phyloP scores from a whole-genome alignment of 64 coral and sea anemone species.

The Pocillopora verrucosa region DNA sequence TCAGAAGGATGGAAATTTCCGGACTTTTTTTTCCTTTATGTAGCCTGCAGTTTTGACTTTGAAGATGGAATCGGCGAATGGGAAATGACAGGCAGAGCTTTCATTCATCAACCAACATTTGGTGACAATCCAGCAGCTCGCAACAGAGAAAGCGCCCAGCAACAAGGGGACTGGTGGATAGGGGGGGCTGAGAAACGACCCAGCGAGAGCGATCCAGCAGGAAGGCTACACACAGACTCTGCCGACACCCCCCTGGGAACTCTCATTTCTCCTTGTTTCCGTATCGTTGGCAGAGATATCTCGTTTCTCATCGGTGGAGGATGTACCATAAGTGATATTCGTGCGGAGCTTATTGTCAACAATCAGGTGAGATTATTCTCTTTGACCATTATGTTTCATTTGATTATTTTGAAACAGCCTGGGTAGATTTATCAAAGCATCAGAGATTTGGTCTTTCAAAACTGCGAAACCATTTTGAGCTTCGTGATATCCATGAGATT shows the following conservation, averaged over 20 bases:
- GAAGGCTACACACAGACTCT: not conserved
- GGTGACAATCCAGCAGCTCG: conserved; percentile 24
- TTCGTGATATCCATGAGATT: too few species aligned
- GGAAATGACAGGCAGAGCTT: conserved; percentile 32
- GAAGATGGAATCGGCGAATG: conserved; percentile 31
- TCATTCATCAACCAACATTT: conserved; percentile 30
- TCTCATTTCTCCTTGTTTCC: conserved; percentile 30
- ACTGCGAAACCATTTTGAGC: too few species aligned
- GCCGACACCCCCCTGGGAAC: not conserved
- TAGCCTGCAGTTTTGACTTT: conserved; percentile 37
- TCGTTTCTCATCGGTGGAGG: conserved; percentile 68
- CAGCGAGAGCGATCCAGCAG: not conserved
- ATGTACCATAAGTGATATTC: conserved; percentile 8
- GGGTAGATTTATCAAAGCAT: too few species aligned
- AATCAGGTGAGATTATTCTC: not conserved
- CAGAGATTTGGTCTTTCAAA: too few species aligned
- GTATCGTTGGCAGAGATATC: conserved; percentile 26
- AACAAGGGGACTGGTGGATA: conserved; percentile 47
- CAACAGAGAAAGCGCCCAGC: not conserved
- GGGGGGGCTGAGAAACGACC: conserved; percentile 27
- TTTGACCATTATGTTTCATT: too few species aligned
- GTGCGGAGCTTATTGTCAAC: conserved; percentile 47
- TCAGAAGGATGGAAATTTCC: not conserved
- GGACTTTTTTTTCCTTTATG: not conserved
- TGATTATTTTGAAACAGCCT: too few species aligned